Evolutionary conservation across 2,113 vertebrate species (phyloP), one percentile per base, ranked within the genome.

Genomic region (Passer domesticus): DNA sequence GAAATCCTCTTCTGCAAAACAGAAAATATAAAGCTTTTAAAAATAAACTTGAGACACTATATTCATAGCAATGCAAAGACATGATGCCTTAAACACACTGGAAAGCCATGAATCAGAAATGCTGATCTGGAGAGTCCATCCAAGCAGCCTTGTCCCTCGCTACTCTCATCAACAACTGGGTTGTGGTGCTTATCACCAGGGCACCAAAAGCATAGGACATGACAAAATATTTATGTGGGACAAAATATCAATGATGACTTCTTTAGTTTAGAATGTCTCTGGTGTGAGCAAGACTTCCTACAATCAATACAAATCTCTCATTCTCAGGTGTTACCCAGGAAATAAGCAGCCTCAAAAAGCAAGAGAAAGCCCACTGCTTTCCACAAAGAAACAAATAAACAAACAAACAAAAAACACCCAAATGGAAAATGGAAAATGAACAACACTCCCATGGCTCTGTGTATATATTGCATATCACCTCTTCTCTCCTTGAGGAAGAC

Each of bases 121-220:
- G 10, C 33, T 70, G 28, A 25, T 73, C 11, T 79, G 43, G 21
- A 43, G 52, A 67, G 47, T 17, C 63, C 47, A 33, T 15, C 15
- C 39, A 30, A 77, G 43, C 70, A 63, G 30, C 27, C 20, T 59
- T 24, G 28, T 20, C 79, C 35, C 58, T 58, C 16, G 0, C 28
- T 50, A 0, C 18, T n/a, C 5, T 55, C 35, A 13, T 1, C 7
- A 84, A 66, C 1, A 2, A 2, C 22, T 35, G 28, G 21, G 21
- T 37, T 31, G 62, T 5, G 5, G 31, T 41, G 11, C 13, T 77
- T 14, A 47, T 52, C 75, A 55, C 19, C 58, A 89, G 80, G 44
- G 37, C 44, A 52, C 17, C 60, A 49, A 44, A 70, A 28, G 18
- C 56, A 62, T 0, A 49, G 21, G 39, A 55, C 0, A 1, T 3